Evolutionary conservation across 2,797 vertebrate genomes (phyloP), one percentile per base, ranked within the genome.

Genomic region (Champsocephalus esox): DNA sequence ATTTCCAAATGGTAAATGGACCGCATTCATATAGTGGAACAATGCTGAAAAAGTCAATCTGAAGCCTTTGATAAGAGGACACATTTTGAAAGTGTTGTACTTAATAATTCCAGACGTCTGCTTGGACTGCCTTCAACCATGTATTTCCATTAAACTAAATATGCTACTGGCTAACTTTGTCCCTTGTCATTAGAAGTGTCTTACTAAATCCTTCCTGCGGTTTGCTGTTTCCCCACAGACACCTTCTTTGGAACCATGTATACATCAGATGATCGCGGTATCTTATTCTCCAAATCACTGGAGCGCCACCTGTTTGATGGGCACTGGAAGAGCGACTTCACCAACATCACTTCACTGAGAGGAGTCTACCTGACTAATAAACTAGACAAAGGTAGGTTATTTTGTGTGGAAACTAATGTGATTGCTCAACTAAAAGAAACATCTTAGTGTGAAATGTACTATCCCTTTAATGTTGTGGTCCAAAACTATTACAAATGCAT

Each of bases 181-280:
- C 0, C 12, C 3, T 28, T 57, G 34, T 12, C 28, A 24, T 46
- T 17, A 21, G 12, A 45, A 12, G 28, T 11, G 44, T 24, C 32
- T 49, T 0, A 43, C 3, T 60, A 16, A n/a, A 4, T n/a, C 38
- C 12, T 19, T 49, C 43, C 14, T 68, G 21, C 76, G 48, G 55
- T 55, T 43, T 55, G 52, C 10, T 51, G 24, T 78, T 70, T 83
- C 34, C 34, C 44, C 61, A 61, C 88, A 93, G 95, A 95, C 66
- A 95, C 94, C 3, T 94, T 87, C 89, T 96, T 95, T 50, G 95
- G 95, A 46, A 95, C 95, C 21, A 93, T 96, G 90, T 96, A 95
- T 88, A 96, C 95, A 0, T 96, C 95, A 4, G 95, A 96, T 12
- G 94, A 95, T 75, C 93, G 94, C 0, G 95, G 95, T 1, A 93